Evolutionary conservation across 2,113 vertebrate genomes (phyloP).

Genomic region (Myotis yumanensis): DNA sequence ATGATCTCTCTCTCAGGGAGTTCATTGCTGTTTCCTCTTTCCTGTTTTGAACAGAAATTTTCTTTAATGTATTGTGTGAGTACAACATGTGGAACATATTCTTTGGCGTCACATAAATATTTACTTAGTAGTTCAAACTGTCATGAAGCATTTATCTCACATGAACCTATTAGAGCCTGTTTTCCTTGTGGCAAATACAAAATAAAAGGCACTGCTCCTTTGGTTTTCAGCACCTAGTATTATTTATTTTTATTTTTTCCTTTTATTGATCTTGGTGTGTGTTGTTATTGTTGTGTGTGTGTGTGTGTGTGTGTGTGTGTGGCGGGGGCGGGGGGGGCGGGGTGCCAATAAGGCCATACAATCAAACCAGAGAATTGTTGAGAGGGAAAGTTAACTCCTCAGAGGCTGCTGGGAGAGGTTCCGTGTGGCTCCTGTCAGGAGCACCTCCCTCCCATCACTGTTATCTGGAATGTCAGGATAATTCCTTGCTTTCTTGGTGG

Average conservation of each 20-base stretch:
- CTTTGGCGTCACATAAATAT: constrained; percentile 71
- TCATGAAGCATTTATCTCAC: constrained; percentile 56
- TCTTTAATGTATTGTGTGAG: constrained; percentile 70
- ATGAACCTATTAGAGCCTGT: constrained; percentile 36
- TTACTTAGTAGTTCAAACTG: constrained; percentile 69
- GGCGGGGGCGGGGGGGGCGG: too few species aligned
- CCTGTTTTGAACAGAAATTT: constrained; percentile 74
- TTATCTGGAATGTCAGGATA: not conserved
- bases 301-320: too few species aligned
- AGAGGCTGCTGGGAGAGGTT: not conserved
- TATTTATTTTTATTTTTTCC: not conserved
- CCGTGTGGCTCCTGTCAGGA: not conserved
- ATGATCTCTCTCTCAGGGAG: constrained; percentile 36
- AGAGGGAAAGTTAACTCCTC: not conserved
- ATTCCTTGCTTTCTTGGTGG: not conserved
- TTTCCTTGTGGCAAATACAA: constrained; percentile 24
- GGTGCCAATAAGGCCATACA: not conserved
- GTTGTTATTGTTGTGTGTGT: too few species aligned
- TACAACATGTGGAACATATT: constrained; percentile 42
- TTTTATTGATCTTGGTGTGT: not conserved
- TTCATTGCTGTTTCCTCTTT: constrained; percentile 73
- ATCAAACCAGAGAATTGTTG: not conserved
- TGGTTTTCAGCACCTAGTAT: not conserved
- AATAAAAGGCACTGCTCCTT: not conserved
- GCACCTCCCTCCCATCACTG: not conserved